phyloP scores from a whole-genome alignment of 2,797 vertebrate species.

The Helostoma temminkii region DNA sequence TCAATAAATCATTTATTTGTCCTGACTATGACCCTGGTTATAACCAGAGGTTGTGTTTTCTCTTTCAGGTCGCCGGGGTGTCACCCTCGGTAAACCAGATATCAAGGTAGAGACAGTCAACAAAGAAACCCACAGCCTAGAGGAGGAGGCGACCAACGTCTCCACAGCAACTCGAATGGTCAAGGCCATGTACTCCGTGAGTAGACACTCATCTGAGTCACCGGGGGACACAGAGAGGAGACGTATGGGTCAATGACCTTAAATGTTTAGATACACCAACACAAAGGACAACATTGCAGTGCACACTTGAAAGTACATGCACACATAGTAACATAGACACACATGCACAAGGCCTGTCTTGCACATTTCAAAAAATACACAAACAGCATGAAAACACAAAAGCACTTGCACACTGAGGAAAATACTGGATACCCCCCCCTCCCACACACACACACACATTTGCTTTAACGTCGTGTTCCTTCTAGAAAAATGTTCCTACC shows the following conservation, averaged over 20 bases:
- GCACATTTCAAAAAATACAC: slow-evolving; percentile 6
- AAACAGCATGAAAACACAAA: background rate
- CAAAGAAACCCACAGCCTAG: slow-evolving; percentile 92
- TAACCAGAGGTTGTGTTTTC: slow-evolving; percentile 26
- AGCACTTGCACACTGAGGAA: background rate
- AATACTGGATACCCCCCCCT: background rate
- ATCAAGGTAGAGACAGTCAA: slow-evolving; percentile 98
- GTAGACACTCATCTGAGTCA: slow-evolving; percentile 74
- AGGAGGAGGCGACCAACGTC: slow-evolving; percentile 91
- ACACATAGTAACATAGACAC: background rate
- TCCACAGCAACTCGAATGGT: slow-evolving; percentile 95
- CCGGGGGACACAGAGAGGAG: slow-evolving; percentile 58
- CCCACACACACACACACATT: background rate
- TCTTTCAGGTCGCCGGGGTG: slow-evolving; percentile 90
- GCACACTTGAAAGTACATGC: background rate
- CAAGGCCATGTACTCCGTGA: slow-evolving; percentile 96
- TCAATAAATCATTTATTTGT: slow-evolving; percentile 20
- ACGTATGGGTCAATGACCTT: slow-evolving; percentile 63
- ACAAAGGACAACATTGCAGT: slow-evolving; percentile 39
- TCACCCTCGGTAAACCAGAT: slow-evolving; percentile 94
- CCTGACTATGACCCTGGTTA: slow-evolving; percentile 9
- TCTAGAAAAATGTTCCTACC: slow-evolving; percentile 25
- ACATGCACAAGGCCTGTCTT: background rate
- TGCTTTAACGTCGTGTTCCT: slow-evolving; percentile 41
- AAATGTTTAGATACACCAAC: slow-evolving; percentile 47